Conservation (phyloP, 2,797 vertebrate genomes). For the Scolopax bukidnonensis region DNA sequence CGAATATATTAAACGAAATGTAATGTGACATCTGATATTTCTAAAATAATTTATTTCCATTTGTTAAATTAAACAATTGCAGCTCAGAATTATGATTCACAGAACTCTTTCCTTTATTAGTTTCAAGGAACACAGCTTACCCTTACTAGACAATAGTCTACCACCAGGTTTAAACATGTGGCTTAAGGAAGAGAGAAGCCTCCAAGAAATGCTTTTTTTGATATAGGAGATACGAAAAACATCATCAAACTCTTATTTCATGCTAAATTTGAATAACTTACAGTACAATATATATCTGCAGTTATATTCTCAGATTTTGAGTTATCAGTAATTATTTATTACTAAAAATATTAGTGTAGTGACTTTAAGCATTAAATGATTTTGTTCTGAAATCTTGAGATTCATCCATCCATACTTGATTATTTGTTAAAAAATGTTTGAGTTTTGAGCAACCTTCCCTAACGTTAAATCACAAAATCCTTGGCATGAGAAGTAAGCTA, state of each 20-base stretch:
- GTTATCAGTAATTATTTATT: background rate
- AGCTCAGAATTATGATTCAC: background rate
- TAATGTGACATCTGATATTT: conserved; percentile 30
- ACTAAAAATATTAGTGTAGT: background rate
- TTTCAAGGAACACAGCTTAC: background rate
- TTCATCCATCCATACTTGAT: background rate
- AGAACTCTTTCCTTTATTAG: background rate
- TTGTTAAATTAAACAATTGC: conserved; percentile 49
- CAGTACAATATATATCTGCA: background rate
- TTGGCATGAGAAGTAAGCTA: background rate
- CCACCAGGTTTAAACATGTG: background rate
- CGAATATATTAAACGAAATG: conserved; percentile 36
- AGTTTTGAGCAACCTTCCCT: background rate
- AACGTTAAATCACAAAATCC: background rate
- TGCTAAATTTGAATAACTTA: background rate
- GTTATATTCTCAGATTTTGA: background rate
- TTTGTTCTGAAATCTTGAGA: background rate
- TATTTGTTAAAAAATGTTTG: background rate
- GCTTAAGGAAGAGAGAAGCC: background rate
- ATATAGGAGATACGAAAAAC: background rate
- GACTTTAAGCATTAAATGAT: background rate
- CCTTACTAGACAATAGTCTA: background rate
- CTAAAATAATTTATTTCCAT: conserved; percentile 44
- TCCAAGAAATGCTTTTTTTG: background rate
- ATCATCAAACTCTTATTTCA: background rate